Evolutionary conservation across 2,888 invertebrate genomes (phyloP).

Genomic region (Blastobasis lacticolella): DNA sequence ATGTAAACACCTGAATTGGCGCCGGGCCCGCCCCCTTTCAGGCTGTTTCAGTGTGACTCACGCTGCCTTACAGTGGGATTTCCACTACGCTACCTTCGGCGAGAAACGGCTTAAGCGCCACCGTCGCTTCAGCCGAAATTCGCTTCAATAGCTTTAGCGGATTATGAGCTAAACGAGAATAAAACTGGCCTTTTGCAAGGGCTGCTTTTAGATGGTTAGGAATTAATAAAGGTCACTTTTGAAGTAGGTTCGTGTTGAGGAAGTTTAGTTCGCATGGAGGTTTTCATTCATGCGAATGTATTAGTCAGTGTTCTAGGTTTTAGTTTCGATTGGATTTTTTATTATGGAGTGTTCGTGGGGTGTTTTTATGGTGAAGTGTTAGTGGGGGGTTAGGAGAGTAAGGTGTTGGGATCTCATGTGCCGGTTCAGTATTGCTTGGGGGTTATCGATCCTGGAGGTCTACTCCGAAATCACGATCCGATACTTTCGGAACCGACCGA

Average conservation of each 20-base stretch:
- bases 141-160: no score
- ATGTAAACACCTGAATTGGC: background rate
- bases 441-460: constrained; percentile 5
- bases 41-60: constrained; percentile 10
- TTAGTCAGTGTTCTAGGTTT: background rate
- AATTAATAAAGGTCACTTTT: background rate
- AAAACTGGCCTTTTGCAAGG: no score
- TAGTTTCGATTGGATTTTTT: background rate
- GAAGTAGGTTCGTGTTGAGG: background rate
- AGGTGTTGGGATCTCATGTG: constrained; percentile 4
- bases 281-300: background rate
- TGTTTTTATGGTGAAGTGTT: no score
- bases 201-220: no score
- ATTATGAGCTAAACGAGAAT: no score
- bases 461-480: no score
- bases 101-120: constrained; percentile 1
- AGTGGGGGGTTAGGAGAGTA: no score
- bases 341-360: background rate
- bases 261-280: background rate
- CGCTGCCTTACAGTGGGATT: constrained; percentile 6
- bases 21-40: constrained; percentile 1
- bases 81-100: background rate
- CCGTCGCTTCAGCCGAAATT: no score
- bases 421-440: constrained; percentile 3
- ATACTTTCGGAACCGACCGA: no score